These are phyloP conservation scores for Sapayoa aenigma DNA, from an alignment of 2,113 vertebrate species.

Conservation along the genomic window DNA sequence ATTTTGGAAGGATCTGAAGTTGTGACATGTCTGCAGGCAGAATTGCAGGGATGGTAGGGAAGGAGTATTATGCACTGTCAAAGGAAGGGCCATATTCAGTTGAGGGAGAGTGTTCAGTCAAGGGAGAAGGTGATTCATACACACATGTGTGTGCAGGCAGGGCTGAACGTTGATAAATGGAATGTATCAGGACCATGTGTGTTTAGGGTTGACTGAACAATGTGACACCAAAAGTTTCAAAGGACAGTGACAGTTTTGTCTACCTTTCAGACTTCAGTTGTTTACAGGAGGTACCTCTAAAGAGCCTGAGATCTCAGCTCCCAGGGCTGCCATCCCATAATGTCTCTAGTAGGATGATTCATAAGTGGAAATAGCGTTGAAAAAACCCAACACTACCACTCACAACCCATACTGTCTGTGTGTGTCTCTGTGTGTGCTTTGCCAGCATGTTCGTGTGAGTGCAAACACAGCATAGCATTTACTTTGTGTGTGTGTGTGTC, in stretches of 20 bases:
- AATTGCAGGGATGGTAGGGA: background rate
- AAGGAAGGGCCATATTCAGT: background rate
- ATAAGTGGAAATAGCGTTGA: background rate
- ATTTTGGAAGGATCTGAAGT: background rate
- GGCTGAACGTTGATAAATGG: background rate
- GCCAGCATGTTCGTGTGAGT: background rate
- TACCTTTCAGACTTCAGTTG: background rate
- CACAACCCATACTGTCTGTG: background rate
- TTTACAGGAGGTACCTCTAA: background rate
- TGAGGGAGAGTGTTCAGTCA: background rate
- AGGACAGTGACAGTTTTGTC: background rate
- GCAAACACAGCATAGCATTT: background rate
- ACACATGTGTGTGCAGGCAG: background rate
- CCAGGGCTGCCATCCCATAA: background rate
- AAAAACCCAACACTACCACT: background rate
- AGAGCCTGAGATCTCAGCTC: background rate
- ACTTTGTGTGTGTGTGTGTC: background rate
- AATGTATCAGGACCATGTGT: background rate
- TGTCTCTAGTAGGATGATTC: background rate
- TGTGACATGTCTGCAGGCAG: background rate
- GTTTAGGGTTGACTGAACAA: background rate
- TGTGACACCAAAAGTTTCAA: background rate
- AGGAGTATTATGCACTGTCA: background rate
- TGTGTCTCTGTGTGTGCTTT: background rate
- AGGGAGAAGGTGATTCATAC: background rate